Evolutionary conservation across 2,888 invertebrate genomes (phyloP), one percentile per base, ranked within the genome.

Genomic region (Caenorhabditis virilis): DNA sequence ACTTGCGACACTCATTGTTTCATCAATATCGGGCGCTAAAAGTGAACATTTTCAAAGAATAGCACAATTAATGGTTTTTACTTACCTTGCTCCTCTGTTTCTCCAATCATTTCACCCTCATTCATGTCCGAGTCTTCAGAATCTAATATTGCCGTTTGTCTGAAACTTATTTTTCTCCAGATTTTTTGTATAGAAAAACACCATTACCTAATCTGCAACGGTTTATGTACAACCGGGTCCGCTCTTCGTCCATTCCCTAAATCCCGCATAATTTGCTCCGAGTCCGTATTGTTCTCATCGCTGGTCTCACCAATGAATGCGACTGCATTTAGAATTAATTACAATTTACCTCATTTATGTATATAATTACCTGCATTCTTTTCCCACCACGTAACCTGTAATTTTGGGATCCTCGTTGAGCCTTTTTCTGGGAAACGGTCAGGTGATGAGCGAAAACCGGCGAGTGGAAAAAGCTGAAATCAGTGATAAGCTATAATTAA

Each of bases 371-470:
- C 76, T 35, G 79, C 79, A 68, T 81, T 81, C 52, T 74, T 78
- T 55, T 82, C 82, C 65, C 80, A 78, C 74, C 82, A 82, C 7
- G 78, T 82, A 16, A 82, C 82, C 41, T 72, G 72, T 30, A 77
- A 62, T 56, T 78, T 78, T 30, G 78, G 78, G 26, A 77, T 76
- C 43, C 62, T 56, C 1, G 71, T 69, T 1, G 56, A 30, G 2
- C 58, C 58, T 30, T 75, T 73, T n/a, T 74, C 73, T 0, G 76
- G 73, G 35, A 72, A 67, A 41, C 76, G 50, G 42, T 76, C 76
- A 5, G 76, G 76, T 15, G 76, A 76, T 1, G 72, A 39, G n/a
- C 76, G 67, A 27, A 63, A 62, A 9, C 65, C 63, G 15, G 66
- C 60, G 15, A 74, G 52, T 30, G 69, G 71, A 33, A 68, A 61